Base-by-base conservation (phyloP, 2,888 invertebrate genomes). In the Rhagium mordax region DNA sequence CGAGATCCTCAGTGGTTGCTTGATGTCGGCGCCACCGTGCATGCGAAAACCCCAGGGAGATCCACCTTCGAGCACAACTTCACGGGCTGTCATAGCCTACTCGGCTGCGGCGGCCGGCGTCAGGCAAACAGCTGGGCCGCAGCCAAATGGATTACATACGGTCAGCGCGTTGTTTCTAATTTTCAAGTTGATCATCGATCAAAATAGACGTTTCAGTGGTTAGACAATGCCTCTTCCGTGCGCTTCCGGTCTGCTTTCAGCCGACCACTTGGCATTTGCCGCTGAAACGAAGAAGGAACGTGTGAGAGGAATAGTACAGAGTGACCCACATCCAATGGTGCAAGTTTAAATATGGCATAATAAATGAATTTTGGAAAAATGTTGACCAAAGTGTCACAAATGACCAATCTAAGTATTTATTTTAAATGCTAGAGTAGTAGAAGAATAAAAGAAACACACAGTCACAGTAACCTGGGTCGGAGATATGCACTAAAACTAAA, bases 31-130 rank as follows among this genome's bases (percentile, higher is more conserved):
- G 78, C 96, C 96, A 78, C 96, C 96, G 87, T 94, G 94, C 93
- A 96, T 94, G 79, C 96, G 93, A 89, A 96, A 96, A 84, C 96
- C 96, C 96, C 96, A 96, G 81, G 96, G 96, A 86, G 94, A 92
- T 78, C 95, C 95, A 81, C 95, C 96, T 85, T 92, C 91, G 86
- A 96, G 89, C 85, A 92, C 91, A 87, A 95, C 94, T 89, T 93
- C 92, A 83, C 92, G 89, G 79, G 93, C 89, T 85, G 92, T 92
- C 94, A 94, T 94, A 84, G 86, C 87, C 76, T 76, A 62, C 74
- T 57, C 72, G 74, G 67, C 57, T n/a, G 72, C 24, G 61, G 57
- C 66, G 75, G 59, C 71, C 66, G 75, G 59, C 71, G 73, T 66
- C 61, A 57, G 53, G 66, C 27, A 49, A 74, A 68, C 79, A 71